Evolutionary conservation across 2,797 vertebrate genomes (phyloP).

Genomic region (Danio aesculapii): DNA sequence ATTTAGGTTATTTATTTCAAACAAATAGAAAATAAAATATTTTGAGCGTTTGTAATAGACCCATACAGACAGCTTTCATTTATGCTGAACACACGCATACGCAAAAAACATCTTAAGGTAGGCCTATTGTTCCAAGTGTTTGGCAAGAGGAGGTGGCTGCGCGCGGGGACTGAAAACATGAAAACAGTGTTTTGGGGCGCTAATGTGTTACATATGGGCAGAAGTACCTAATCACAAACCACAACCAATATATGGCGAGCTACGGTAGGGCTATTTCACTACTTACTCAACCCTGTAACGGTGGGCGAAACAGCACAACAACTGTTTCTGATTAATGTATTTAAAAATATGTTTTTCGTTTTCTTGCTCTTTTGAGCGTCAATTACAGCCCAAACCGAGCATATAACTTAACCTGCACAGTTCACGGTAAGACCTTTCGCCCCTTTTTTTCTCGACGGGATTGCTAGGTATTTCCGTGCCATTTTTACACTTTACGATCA

Average conservation of each 20-base stretch:
- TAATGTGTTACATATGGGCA: slow-evolving; percentile 76
- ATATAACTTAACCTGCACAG: slow-evolving; percentile 64
- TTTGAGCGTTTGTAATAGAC: neutral
- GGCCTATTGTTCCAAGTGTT: too few species aligned
- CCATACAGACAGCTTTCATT: neutral
- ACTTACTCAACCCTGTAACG: neutral
- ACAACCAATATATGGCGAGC: slow-evolving; percentile 52
- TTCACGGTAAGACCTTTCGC: slow-evolving; percentile 59
- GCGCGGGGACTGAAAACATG: slow-evolving; percentile 44
- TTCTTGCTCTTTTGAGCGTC: slow-evolving; percentile 57
- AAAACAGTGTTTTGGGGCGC: slow-evolving; percentile 65
- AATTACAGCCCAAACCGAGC: slow-evolving; percentile 59
- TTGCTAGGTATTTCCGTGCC: slow-evolving; percentile 41
- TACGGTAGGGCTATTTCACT: slow-evolving; percentile 43
- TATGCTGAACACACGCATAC: slow-evolving; percentile 10
- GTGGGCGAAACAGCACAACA: slow-evolving; percentile 42
- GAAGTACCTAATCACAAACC: slow-evolving; percentile 57
- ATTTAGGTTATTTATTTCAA: neutral
- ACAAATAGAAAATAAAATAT: too few species aligned
- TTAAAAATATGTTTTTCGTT: slow-evolving; percentile 62
- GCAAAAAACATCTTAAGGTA: slow-evolving; percentile 24
- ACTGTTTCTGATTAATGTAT: slow-evolving; percentile 72
- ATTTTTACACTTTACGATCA: slow-evolving; percentile 53
- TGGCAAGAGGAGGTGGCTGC: slow-evolving; percentile 22
- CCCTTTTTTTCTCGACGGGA: slow-evolving; percentile 31